Base-by-base conservation (phyloP, 2,797 vertebrate genomes). In the Cyclopterus lumpus region DNA sequence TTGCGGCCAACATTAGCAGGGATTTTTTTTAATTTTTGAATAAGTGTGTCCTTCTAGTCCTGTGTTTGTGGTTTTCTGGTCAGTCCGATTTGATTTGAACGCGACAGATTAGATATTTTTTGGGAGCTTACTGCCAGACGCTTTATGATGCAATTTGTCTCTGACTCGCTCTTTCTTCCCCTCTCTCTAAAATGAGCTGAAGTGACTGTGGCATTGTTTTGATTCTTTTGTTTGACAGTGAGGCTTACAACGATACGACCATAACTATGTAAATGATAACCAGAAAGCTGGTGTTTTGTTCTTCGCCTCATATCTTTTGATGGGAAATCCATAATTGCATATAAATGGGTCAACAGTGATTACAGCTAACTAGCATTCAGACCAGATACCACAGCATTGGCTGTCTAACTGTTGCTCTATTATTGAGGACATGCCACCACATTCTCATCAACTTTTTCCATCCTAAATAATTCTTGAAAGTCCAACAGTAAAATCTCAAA, bases 221-320 rank as follows among this genome's bases (percentile, higher is more conserved):
- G 48, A 68, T 71, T 59, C 34, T 46, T 72, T 18, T 11, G 22
- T 42, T 66, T 49, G 70, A 80, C 65, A 69, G 11, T 36, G 54
- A 64, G 65, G 26, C 74, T 65, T 69, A 49, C 20, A n/a, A 49
- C 46, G 48, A 48, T n/a, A 42, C 12, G 16, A 44, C 42, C 44
- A 3, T 12, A 18, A 44, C 15, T 18, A 71, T 40, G 38, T 55
- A 48, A 48, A 67, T 75, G 15, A 67, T 55, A 70, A 77, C 16
- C 71, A 77, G 4, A 48, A 64, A 18, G 65, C 71, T 79, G 67
- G 59, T 65, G 73, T 36, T 69, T 28, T 78, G 65, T 54, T 73
- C 61, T 74, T 83, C 70, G 57, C 38, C 57, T 85, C 70, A 77
- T 70, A 60, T 71, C 14, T 42, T 81, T 80, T 81, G 49, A 87